Percentiles rank a stretch among this genome's conserved stretches.
Conservation (phyloP, 2,797 vertebrate species). For the Cynopterus sphinx region DNA sequence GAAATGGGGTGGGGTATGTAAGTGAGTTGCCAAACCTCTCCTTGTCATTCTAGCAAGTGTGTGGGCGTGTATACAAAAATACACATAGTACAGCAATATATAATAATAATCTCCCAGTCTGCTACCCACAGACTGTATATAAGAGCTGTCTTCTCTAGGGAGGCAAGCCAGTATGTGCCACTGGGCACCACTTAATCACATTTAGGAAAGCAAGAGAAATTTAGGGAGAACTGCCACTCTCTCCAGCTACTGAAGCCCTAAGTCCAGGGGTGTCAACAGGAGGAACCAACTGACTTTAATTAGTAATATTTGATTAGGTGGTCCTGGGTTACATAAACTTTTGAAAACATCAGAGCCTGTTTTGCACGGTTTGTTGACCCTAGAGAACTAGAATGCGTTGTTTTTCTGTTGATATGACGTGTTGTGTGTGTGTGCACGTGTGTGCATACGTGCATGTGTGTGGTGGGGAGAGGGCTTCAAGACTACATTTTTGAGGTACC, state of each 20-base stretch:
- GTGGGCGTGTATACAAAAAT: not conserved
- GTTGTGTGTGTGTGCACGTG: not conserved
- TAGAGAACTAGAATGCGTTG: not conserved
- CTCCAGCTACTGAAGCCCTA: not conserved
- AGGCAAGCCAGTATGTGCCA: not conserved
- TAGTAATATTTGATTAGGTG: not conserved
- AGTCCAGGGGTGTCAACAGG: not conserved
- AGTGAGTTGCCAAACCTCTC: not conserved
- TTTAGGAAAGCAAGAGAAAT: not conserved
- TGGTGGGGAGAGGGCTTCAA: not conserved
- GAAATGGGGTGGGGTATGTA: not conserved
- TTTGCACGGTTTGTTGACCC: not conserved
- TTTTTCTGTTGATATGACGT: not conserved
- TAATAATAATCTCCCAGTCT: not conserved
- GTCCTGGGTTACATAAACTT: not conserved
- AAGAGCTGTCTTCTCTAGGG: not conserved
- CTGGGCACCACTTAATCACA: not conserved
- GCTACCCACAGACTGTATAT: not conserved
- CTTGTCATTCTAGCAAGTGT: not conserved
- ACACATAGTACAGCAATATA: not conserved
- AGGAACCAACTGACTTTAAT: not conserved
- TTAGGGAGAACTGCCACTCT: not conserved
- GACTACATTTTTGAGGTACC: constrained; percentile 63
- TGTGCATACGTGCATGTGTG: not conserved
- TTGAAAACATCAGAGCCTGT: not conserved